Conservation (phyloP, 2,113 vertebrate species). For the Microcebus tavaratra region DNA sequence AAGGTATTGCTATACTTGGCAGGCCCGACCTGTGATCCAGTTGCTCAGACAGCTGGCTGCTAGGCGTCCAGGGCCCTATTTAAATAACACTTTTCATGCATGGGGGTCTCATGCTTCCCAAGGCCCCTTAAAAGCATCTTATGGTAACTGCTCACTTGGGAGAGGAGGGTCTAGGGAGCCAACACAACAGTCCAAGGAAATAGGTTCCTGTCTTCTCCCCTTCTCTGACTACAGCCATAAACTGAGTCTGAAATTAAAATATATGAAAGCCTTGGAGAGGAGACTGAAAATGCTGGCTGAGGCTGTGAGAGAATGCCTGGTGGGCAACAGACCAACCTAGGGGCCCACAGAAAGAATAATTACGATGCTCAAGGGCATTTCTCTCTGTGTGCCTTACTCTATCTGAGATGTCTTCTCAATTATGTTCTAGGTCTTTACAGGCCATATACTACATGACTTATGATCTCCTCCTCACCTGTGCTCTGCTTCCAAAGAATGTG, state of each 20-base stretch:
- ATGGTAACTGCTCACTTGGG: background rate
- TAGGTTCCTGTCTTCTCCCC: background rate
- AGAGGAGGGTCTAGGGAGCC: background rate
- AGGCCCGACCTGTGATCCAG: background rate
- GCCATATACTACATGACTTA: background rate
- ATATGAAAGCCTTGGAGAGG: background rate
- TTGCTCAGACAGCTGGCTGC: background rate
- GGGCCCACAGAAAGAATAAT: background rate
- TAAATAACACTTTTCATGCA: background rate
- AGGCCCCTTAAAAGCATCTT: background rate
- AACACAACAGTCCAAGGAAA: background rate
- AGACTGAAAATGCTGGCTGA: background rate
- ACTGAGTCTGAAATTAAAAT: background rate
- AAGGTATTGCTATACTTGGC: background rate
- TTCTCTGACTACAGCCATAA: background rate
- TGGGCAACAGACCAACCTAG: background rate
- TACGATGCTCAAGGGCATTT: background rate
- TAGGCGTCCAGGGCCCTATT: background rate
- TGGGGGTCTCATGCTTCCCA: background rate
- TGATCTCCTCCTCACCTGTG: conserved; percentile 86
- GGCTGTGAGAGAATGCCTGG: background rate
- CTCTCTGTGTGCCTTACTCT: background rate
- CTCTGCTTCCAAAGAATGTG: conserved; percentile 98
- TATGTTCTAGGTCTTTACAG: background rate
- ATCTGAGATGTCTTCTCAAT: background rate